Conservation (phyloP, 2,113 vertebrate genomes). For the Ibidorhyncha struthersii region DNA sequence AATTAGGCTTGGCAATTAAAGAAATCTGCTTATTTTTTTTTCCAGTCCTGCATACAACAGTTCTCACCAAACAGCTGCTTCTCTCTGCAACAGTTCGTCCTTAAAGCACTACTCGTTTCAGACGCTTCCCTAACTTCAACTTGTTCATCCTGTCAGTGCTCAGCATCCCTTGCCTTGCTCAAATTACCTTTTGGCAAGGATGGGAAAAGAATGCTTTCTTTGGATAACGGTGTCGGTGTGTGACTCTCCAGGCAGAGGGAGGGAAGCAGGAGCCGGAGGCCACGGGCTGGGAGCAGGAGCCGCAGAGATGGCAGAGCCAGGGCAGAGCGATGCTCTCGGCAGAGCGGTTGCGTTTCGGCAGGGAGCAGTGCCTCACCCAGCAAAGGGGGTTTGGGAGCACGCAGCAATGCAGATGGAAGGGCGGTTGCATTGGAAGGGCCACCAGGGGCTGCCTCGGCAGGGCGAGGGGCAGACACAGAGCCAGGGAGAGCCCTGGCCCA, state of each 20-base stretch:
- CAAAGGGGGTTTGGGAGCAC: not conserved
- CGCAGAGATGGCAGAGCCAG: accelerated
- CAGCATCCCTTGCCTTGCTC: not conserved
- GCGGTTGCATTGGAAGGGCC: not conserved
- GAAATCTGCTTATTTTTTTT: slow-evolving; percentile 36
- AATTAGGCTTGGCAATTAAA: slow-evolving; percentile 12
- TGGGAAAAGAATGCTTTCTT: accelerated
- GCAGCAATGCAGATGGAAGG: accelerated
- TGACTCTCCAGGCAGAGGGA: not conserved
- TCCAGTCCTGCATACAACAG: not conserved
- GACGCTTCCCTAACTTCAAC: not conserved
- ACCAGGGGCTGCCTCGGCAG: not conserved
- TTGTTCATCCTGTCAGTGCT: not conserved
- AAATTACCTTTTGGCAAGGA: not conserved
- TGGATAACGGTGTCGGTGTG: accelerated
- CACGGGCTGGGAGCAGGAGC: not conserved
- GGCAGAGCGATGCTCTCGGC: not conserved
- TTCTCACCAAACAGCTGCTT: slow-evolving; percentile 40
- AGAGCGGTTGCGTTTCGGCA: not conserved
- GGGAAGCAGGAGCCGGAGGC: not conserved
- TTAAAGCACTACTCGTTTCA: not conserved
- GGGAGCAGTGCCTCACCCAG: not conserved
- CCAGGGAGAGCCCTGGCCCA: no score
- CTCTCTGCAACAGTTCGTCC: not conserved
- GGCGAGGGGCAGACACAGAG: no score